Evolutionary conservation across 2,113 vertebrate genomes (phyloP).

Genomic region (Atractosteus spatula): DNA sequence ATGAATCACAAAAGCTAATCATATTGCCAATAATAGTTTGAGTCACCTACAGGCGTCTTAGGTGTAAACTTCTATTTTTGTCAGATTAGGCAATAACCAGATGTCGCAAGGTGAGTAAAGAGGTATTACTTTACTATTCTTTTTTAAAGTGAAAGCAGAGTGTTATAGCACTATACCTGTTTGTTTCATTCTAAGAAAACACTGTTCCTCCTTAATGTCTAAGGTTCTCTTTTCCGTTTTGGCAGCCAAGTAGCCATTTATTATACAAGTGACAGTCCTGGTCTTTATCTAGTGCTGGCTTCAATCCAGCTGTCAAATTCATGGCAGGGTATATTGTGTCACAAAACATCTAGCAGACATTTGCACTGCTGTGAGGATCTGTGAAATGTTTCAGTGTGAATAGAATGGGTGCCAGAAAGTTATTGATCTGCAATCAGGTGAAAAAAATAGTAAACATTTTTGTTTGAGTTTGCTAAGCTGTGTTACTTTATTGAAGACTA

Average conservation of each 20-base stretch:
- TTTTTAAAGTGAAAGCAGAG: not conserved
- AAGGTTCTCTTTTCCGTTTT: conserved; percentile 31
- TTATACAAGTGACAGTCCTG: conserved; percentile 55
- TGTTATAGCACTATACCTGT: not conserved
- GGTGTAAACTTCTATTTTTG: not conserved
- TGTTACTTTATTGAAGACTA: not conserved
- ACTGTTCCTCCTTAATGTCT: not conserved
- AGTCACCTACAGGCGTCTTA: not conserved
- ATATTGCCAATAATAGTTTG: not conserved
- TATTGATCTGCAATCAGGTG: not conserved
- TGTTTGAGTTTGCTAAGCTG: not conserved
- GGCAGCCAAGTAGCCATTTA: conserved; percentile 59
- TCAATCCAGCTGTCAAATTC: conserved; percentile 63
- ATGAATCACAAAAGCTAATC: not conserved
- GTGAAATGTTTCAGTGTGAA: conserved; percentile 46
- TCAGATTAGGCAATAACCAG: not conserved
- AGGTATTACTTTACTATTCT: not conserved
- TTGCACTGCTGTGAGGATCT: conserved; percentile 36
- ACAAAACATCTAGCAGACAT: conserved; percentile 54
- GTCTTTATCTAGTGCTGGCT: conserved; percentile 55
- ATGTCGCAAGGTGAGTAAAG: conserved; percentile 1
- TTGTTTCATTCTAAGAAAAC: not conserved
- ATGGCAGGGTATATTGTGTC: conserved; percentile 58
- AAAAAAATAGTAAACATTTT: not conserved
- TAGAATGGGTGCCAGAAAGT: not conserved